Evolutionary conservation across 1,140 invertebrate species (phyloP), one percentile per base, ranked within the genome.

Genomic region (Macrotrachela quadricornifera): DNA sequence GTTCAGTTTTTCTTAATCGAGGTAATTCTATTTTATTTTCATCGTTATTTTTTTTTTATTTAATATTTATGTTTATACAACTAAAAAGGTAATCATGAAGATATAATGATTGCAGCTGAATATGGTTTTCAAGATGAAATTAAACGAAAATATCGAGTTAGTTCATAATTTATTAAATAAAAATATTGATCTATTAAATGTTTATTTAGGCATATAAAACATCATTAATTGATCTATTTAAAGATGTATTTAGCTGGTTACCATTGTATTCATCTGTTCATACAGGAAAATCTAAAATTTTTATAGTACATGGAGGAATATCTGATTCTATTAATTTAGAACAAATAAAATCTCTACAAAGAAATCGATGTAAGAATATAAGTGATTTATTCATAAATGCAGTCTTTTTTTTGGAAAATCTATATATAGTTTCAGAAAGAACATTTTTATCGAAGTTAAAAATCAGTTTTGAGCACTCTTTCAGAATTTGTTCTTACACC

Each of bases 101-200:
- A 55, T 66, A 79, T 83, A 58, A 80, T 85, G 43, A 86, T 90
- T 81, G 88, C 87, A 72, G 74, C 81, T 51, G 79, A 82, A 64
- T 90, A 88, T 65, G 85, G 85, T 13, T 90, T 90, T 67, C 79
- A 83, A 54, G 79, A 81, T 62, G 85, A 90, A 74, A 77, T 88
- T 30, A 80, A 81, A 63, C 74, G 75, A 47, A 90, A 88, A 68
- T 88, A 87, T 64, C 77, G 78, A 71, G n/a, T n/a, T n/a, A n/a
- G n/a, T n/a, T n/a, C n/a, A n/a, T n/a, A n/a, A n/a, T n/a, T n/a
- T n/a, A n/a, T n/a, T n/a, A n/a, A n/a, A n/a, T n/a, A n/a, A n/a
- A n/a, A n/a, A n/a, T n/a, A n/a, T n/a, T n/a, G n/a, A n/a, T n/a
- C n/a, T n/a, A n/a, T n/a, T n/a, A n/a, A n/a, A n/a, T n/a, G n/a